Conservation (phyloP, 2,888 invertebrate species). For the Trachelus iudaicus region DNA sequence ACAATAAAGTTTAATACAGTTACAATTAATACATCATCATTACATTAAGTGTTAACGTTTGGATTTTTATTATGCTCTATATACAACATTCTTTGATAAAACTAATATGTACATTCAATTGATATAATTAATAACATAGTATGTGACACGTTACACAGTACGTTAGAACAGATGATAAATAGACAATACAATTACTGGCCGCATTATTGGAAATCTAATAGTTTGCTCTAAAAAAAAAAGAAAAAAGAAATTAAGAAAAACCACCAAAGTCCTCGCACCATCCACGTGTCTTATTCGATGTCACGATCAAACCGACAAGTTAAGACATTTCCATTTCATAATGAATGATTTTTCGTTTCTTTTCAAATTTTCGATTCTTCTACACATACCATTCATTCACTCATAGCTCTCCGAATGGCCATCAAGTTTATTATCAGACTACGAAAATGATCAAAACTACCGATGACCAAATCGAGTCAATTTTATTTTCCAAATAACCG, state of each 20-base stretch:
- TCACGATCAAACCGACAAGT: background rate
- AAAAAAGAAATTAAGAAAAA: background rate
- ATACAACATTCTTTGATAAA: conserved; percentile 54
- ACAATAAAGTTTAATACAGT: conserved; percentile 57
- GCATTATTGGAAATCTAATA: conserved; percentile 48
- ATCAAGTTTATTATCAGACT: background rate
- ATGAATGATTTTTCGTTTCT: background rate
- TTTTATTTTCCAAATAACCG: background rate
- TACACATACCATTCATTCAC: background rate
- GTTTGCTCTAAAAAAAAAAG: background rate
- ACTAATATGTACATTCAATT: conserved; percentile 61
- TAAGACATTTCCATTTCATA: background rate
- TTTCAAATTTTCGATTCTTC: background rate
- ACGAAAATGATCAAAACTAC: background rate
- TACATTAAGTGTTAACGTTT: conserved; percentile 33
- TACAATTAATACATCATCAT: conserved; percentile 57
- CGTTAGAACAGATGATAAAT: conserved; percentile 39
- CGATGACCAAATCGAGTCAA: background rate
- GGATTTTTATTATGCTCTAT: conserved; percentile 49
- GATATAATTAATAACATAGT: conserved; percentile 24
- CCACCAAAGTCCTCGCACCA: background rate
- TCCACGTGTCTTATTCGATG: background rate
- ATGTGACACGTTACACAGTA: conserved; percentile 51
- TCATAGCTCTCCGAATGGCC: background rate
- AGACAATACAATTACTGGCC: conserved; percentile 54